These are phyloP conservation scores for Eupithecia pulchellata DNA, from an alignment of 2,888 invertebrate species.

Conservation along the genomic window DNA sequence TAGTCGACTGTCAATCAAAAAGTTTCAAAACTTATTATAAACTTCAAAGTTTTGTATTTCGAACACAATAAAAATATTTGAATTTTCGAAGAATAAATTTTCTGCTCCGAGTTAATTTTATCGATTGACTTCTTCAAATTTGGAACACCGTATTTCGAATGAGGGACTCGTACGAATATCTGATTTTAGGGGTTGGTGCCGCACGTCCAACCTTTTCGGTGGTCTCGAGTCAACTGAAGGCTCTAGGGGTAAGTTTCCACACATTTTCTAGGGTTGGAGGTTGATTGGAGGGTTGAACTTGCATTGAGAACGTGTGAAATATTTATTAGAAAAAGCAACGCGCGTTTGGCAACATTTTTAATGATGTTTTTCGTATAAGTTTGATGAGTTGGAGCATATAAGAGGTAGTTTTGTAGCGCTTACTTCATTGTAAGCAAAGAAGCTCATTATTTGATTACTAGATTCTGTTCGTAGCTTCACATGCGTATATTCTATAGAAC, in stretches of 20 bases:
- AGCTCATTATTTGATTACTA: too few species aligned
- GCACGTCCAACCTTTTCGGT: conserved; percentile 33
- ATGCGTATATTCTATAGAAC: too few species aligned
- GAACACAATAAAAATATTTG: neutral
- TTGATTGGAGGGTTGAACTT: conserved; percentile 22
- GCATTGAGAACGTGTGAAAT: conserved; percentile 25
- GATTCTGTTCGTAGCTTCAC: too few species aligned
- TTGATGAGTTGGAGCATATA: too few species aligned
- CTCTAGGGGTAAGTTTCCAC: conserved; percentile 29
- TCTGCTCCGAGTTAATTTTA: conserved; percentile 2
- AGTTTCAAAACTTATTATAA: conserved; percentile 5
- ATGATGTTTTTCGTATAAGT: neutral
- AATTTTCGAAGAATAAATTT: neutral
- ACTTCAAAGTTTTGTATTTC: conserved; percentile 1
- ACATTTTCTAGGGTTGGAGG: conserved; percentile 28
- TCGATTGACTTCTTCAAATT: conserved; percentile 5
- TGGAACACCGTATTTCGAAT: conserved; percentile 18
- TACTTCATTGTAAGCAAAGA: too few species aligned
- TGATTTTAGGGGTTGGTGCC: conserved; percentile 6
- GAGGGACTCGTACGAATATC: conserved; percentile 9
- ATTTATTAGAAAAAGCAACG: conserved; percentile 20
- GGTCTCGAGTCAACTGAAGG: conserved; percentile 32
- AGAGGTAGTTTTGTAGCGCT: too few species aligned
- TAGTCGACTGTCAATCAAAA: conserved; percentile 14
- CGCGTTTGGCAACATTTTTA: neutral